Conservation (phyloP, 1,140 invertebrate species). For the Heliconius hermathena region DNA sequence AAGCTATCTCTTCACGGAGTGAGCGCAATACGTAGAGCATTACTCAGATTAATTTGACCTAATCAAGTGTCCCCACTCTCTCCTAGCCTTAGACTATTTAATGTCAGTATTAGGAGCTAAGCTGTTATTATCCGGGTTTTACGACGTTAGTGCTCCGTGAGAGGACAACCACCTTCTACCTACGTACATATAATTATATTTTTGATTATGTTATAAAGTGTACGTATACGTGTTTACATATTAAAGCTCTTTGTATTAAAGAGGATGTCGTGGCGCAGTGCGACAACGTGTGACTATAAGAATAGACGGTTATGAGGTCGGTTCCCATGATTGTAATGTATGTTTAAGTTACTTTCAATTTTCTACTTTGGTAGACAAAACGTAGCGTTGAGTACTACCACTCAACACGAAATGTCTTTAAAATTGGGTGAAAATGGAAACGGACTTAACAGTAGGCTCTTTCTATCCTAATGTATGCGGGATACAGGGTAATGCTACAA, state of each 20-base stretch:
- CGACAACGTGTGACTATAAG: too few species aligned
- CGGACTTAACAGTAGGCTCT: too few species aligned
- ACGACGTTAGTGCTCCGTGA: neutral
- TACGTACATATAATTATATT: neutral
- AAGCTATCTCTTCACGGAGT: neutral
- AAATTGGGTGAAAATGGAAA: too few species aligned
- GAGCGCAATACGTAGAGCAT: conserved; percentile 1
- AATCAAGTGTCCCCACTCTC: conserved; percentile 12
- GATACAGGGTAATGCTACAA: too few species aligned
- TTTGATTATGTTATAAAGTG: neutral
- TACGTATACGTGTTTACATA: neutral
- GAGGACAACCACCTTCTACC: neutral
- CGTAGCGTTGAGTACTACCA: too few species aligned
- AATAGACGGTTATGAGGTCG: too few species aligned
- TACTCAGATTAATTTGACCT: conserved; percentile 31
- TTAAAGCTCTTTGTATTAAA: neutral
- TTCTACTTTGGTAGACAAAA: too few species aligned
- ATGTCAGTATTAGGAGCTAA: neutral
- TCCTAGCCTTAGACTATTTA: neutral
- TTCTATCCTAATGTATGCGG: too few species aligned
- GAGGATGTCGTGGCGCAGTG: too few species aligned
- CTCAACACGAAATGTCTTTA: too few species aligned
- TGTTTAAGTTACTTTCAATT: neutral
- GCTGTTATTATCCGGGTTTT: neutral
- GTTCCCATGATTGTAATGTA: neutral